Base-by-base conservation (phyloP, 2,113 vertebrate genomes). In the Dipodomys merriami region DNA sequence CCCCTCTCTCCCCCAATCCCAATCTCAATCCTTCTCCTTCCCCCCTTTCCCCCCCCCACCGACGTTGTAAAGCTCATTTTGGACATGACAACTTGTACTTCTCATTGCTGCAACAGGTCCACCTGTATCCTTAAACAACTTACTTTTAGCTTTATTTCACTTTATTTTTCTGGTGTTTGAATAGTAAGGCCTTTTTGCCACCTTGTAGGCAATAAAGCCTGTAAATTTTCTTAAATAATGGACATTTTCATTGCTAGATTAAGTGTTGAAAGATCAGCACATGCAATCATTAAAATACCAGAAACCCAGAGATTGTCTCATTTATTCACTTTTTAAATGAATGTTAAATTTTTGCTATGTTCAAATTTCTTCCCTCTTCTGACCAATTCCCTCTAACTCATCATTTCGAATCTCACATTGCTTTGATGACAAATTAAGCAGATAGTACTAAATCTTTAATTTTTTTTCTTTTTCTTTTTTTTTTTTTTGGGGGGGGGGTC, bases 101-200 rank as follows among this genome's bases (percentile, higher is more conserved):
- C n/a, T n/a, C n/a, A n/a, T n/a, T n/a, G n/a, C n/a, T n/a, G n/a
- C n/a, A n/a, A n/a, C n/a, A n/a, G n/a, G n/a, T n/a, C n/a, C n/a
- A n/a, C n/a, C n/a, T n/a, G n/a, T n/a, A n/a, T n/a, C n/a, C n/a
- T n/a, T n/a, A n/a, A n/a, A n/a, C n/a, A n/a, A n/a, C n/a, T n/a
- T 88, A 30, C 65, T 88, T 83, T 64, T 79, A 88, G 18, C 13
- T 62, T 92, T 82, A 73, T 39, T 39, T 39, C 39, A 68, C 49
- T 95, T 1, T 57, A 90, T 76, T 67, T 73, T 73, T n/a, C 68
- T 88, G 20, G 23, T 93, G 15, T 29, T 88, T n/a, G 62, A 91
- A 57, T 77, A 78, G 65, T 1, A 78, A 64, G 2, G 4, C 12
- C 12, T 71, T 57, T 46, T 27, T 64, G 9, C 49, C 29, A 39